A percentile compares a stretch with the other conserved stretches of the same genome.
These are phyloP conservation scores for Ameiurus melas DNA, from an alignment of 2,113 vertebrate genomes.

Conservation along the genomic window DNA sequence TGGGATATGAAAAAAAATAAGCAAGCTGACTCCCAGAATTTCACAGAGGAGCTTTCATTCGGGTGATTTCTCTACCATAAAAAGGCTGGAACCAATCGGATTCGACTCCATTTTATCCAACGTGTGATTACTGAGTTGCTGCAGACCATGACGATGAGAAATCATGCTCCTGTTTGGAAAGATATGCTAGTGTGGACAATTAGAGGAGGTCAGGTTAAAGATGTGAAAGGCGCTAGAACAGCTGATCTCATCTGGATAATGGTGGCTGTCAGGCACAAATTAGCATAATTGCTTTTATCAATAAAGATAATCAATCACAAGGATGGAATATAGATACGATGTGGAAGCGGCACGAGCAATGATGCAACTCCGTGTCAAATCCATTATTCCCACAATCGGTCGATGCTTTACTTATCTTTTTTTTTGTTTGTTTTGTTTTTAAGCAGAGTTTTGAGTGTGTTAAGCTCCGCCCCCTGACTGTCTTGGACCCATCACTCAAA, in stretches of 20 bases:
- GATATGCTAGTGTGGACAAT: constrained; percentile 4
- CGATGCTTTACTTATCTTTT: too few species aligned
- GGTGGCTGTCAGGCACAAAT: constrained; percentile 65
- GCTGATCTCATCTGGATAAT: constrained; percentile 70
- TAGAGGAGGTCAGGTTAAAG: constrained; percentile 24
- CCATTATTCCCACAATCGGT: not conserved
- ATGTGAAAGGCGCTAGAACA: constrained; percentile 55
- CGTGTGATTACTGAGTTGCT: not conserved
- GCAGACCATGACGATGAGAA: not conserved
- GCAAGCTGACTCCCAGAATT: not conserved
- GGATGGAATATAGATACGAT: constrained; percentile 14
- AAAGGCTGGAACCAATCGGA: constrained; percentile 11
- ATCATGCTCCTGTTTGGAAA: constrained; percentile 4
- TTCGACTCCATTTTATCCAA: constrained; percentile 9
- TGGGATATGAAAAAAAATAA: constrained; percentile 10
- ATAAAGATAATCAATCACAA: constrained; percentile 51
- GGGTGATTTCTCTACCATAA: not conserved
- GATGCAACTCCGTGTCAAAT: not conserved
- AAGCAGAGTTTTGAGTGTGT: not conserved
- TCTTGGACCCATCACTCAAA: not conserved
- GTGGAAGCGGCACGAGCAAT: constrained; percentile 11
- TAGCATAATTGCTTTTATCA: constrained; percentile 52
- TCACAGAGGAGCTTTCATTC: not conserved
- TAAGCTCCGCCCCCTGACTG: not conserved
- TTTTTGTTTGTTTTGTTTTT: too few species aligned